Evolutionary conservation across 2,888 invertebrate species (phyloP).

Genomic region (Tetranychus truncatus): DNA sequence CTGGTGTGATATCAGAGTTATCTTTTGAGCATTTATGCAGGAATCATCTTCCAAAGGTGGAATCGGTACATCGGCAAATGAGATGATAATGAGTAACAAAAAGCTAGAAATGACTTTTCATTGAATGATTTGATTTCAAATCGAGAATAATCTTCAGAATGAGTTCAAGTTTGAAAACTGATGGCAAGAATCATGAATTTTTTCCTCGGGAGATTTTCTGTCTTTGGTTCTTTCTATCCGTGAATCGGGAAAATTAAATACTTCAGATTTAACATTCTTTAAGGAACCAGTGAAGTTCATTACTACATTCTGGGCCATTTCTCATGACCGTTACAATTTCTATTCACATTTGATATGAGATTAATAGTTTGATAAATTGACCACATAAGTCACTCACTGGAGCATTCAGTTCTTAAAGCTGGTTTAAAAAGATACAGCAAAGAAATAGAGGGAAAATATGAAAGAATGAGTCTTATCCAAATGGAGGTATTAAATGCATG

Average conservation of each 20-base stretch:
- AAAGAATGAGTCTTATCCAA: too few species aligned
- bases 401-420: constrained; percentile 96
- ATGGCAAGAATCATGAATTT: background rate
- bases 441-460: background rate
- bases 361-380: constrained; percentile 86
- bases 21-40: too few species aligned
- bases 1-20: too few species aligned
- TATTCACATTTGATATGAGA: constrained; percentile 52
- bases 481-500: too few species aligned
- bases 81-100: too few species aligned
- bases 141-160: too few species aligned
- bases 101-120: too few species aligned
- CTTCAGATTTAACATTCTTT: constrained; percentile 66
- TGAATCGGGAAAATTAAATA: constrained; percentile 31
- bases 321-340: constrained; percentile 92
- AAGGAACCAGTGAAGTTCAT: constrained; percentile 98
- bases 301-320: constrained; percentile 56
- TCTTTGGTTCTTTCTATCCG: background rate
- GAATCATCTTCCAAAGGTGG: too few species aligned
- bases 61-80: too few species aligned
- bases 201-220: background rate
- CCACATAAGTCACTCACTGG: constrained; percentile 99
- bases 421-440: background rate
- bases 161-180: too few species aligned
- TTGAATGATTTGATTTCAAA: too few species aligned